phyloP scores from a whole-genome alignment of 2,113 vertebrate genomes.

The Oceanodroma tethys region DNA sequence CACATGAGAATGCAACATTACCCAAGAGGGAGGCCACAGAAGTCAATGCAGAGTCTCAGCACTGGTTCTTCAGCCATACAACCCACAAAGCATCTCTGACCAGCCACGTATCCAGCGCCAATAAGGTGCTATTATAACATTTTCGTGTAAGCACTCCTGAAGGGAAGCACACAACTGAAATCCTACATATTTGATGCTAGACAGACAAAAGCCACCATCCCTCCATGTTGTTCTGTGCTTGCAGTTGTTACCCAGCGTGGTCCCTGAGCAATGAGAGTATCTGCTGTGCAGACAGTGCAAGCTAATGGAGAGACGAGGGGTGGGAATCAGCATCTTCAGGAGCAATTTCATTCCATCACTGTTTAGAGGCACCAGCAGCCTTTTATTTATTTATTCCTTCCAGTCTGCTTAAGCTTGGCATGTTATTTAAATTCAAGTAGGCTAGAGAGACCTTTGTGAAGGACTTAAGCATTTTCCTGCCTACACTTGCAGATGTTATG shows the following conservation, averaged over 20 bases:
- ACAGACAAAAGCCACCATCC: background rate
- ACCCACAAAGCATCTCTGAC: background rate
- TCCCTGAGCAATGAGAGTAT: background rate
- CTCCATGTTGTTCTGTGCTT: background rate
- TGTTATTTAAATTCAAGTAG: background rate
- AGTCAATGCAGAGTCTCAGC: background rate
- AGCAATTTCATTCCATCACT: background rate
- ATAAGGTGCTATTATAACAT: background rate
- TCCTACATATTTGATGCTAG: background rate
- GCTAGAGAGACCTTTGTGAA: background rate
- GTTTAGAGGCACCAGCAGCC: background rate
- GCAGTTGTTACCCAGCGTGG: background rate
- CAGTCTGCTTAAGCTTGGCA: background rate
- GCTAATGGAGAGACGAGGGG: background rate
- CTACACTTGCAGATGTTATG: fast-evolving
- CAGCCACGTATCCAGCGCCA: background rate
- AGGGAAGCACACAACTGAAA: background rate
- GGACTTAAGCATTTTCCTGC: background rate
- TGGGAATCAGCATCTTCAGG: background rate
- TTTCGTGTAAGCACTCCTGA: background rate
- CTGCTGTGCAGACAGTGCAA: background rate
- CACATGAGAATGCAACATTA: background rate
- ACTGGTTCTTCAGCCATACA: background rate
- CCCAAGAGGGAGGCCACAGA: background rate
- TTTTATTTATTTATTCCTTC: background rate